A percentile compares a stretch with the other conserved stretches of the same genome.
Conservation (phyloP, 2,888 invertebrate genomes). For the Drosophila nr. perissopoda region DNA sequence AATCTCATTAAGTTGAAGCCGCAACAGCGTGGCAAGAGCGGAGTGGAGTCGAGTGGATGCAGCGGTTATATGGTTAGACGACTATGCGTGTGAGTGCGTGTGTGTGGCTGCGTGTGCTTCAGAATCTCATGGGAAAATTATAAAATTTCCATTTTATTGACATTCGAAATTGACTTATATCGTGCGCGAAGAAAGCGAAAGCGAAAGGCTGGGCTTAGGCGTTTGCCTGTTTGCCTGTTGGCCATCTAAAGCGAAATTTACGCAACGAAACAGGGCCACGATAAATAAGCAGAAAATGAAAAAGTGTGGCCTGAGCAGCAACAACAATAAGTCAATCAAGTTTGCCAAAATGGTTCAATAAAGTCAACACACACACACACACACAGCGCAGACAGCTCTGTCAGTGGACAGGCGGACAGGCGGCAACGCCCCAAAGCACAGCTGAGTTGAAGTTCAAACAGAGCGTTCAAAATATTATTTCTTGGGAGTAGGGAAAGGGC, state of each 20-base stretch:
- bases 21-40: constrained; percentile 31
- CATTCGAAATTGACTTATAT: constrained; percentile 76
- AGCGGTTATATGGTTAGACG: constrained; percentile 6
- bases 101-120: constrained; percentile 10
- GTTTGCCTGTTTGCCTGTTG: constrained; percentile 43
- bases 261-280: constrained; percentile 25
- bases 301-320: constrained; percentile 28
- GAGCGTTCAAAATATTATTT: constrained; percentile 57
- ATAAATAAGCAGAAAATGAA: constrained; percentile 38
- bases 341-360: constrained; percentile 76
- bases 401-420: constrained; percentile 15
- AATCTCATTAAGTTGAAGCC: constrained; percentile 73
- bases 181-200: constrained; percentile 34
- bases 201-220: constrained; percentile 59
- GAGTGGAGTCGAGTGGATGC: constrained; percentile 20
- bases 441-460: constrained; percentile 70
- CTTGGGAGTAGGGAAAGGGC: neutral
- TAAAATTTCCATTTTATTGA: constrained; percentile 80
- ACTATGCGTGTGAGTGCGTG: constrained; percentile 8
- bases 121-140: constrained; percentile 60
- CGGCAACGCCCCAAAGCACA: constrained; percentile 37
- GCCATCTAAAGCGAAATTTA: constrained; percentile 30
- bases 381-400: constrained; percentile 1
- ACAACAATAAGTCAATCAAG: constrained; percentile 73
- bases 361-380: constrained; percentile 61